Base-by-base conservation (phyloP, 2,888 invertebrate genomes). In the Brachyptera risi region DNA sequence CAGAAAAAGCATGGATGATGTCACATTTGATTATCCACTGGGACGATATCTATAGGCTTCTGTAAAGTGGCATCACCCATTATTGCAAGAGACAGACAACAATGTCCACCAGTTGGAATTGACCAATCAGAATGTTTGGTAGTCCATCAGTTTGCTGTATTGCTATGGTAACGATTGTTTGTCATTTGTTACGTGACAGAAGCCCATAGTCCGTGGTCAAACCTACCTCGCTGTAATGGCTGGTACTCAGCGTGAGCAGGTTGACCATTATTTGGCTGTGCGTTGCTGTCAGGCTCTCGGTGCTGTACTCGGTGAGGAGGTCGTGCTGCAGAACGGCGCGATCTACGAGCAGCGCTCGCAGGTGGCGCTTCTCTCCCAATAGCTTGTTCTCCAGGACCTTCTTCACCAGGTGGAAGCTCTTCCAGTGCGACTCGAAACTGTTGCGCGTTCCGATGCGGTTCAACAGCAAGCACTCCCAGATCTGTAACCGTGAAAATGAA, bases 181-280 rank as follows among this genome's bases (percentile, higher is more conserved):
- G n/a, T n/a, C n/a, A n/a, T n/a, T n/a, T n/a, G n/a, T n/a, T n/a
- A n/a, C n/a, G n/a, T n/a, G n/a, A n/a, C n/a, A n/a, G n/a, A n/a
- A n/a, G n/a, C n/a, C n/a, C n/a, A n/a, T n/a, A n/a, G n/a, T n/a
- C n/a, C n/a, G n/a, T n/a, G n/a, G n/a, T n/a, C n/a, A n/a, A n/a
- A n/a, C n/a, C n/a, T n/a, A 87, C 85, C 71, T 83, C 81, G 69
- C 85, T 83, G 70, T 90, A 90, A 68, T 83, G 79, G 68, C 85
- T 86, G 26, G 81, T 83, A 2, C 84, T 78, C 47, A 90, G 73
- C 58, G 79, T 75, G 56, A 87, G 77, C 26, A 91, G 71, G 71
- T 86, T 81, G 21, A 80, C 70, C 69, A 88, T 75, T 59, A 88
- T 79, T 24, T 74, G 73, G 61, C 77, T 74, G 71, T 89, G 88